These are phyloP conservation scores for Kryptolebias marmoratus DNA, from an alignment of 2,113 vertebrate genomes.

Conservation along the genomic window DNA sequence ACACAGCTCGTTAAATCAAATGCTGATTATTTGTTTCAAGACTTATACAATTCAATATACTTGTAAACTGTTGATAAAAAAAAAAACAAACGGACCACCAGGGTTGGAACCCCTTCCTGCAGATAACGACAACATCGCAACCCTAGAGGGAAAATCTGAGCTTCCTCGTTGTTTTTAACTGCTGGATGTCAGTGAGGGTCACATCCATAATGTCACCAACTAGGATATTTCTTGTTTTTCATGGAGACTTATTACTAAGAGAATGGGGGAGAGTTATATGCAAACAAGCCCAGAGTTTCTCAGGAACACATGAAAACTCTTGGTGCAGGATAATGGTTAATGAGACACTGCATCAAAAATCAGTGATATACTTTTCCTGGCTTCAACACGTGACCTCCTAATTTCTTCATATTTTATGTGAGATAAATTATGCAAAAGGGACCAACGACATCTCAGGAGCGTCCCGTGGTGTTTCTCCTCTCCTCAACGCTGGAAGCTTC, in stretches of 20 bases:
- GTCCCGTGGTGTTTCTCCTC: not conserved
- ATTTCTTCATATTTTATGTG: not conserved
- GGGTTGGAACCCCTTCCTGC: not conserved
- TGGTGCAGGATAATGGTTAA: not conserved
- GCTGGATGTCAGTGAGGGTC: not conserved
- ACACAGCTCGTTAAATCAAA: not conserved
- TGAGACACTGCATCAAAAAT: not conserved
- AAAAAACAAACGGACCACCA: too few relatives aligned
- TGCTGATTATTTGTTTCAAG: not conserved
- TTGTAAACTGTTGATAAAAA: not conserved
- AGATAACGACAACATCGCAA: not conserved
- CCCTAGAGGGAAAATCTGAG: not conserved
- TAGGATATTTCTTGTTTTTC: not conserved
- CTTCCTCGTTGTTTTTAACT: conserved; percentile 15
- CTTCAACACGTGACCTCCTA: not conserved
- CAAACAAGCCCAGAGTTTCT: not conserved
- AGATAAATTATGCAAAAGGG: conserved; percentile 11
- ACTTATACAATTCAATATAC: not conserved
- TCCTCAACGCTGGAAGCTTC: not conserved
- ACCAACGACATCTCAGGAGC: not conserved
- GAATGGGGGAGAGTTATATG: conserved; percentile 6
- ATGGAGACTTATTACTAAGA: not conserved
- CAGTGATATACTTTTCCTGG: not conserved
- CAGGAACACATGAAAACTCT: not conserved
- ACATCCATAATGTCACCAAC: not conserved